Evolutionary conservation across 2,797 vertebrate species (phyloP), one percentile per base, ranked within the genome.

Genomic region (Falco biarmicus): DNA sequence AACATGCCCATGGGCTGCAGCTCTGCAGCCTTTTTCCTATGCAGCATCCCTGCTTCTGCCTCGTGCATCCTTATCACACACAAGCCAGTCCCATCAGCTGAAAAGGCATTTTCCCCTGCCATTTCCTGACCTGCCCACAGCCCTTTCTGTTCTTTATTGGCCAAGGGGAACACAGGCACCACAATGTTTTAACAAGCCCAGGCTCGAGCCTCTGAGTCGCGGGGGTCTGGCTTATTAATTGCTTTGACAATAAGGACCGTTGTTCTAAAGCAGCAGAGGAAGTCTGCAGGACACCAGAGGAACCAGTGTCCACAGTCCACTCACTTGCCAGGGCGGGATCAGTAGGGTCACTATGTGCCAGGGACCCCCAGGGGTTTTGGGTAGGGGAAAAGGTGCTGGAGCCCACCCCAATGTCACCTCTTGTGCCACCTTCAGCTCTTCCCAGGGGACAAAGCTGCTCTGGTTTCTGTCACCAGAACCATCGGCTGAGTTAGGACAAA

Each of bases 1-100:
- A 31, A 29, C 17, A 48, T 0, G 8, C 0, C 57, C 65, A 68
- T 0, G 0, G 34, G 31, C 11, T 0, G 1, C 5, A 6, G 21
- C 25, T 74, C 39, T 48, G 41, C 32, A 73, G 71, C 11, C 48
- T 82, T 56, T 28, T 57, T 15, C 15, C 17, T 5, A 1, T 0
- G 0, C 29, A 76, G 56, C 26, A 77, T 29, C 20, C 53, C 21
- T 57, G 54, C 45, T 82, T 50, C 59, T 53, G 66, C 37, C 37
- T 68, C 2, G 0, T 32, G n/a, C 56, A 48, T 54, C 59, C 51
- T 64, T 54, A 54, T 18, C 65, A 43, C 20, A 10, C 10, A 24
- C 12, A 48, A 70, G 28, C 37, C 0, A 2, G 57, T n/a, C 41
- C 21, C 13, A 5, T 17, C 39, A 90, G 28, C 69, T 37, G 24